Evolutionary conservation across 2,113 vertebrate species (phyloP).

Genomic region (Vireo altiloquus): DNA sequence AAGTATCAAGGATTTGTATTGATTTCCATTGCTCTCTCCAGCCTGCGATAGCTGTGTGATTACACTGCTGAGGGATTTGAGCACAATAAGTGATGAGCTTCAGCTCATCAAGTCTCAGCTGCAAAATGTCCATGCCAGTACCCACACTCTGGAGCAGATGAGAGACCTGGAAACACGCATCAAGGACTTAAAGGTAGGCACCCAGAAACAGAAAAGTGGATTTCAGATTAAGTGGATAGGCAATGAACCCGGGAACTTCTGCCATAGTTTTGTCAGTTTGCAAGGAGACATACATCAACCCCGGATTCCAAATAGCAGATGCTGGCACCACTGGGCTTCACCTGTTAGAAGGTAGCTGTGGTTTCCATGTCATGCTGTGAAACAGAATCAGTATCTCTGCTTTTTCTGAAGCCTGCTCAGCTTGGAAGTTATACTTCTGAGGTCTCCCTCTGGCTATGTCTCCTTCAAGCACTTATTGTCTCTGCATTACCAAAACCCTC

Average conservation of each 20-base stretch:
- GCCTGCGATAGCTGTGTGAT: constrained; percentile 91
- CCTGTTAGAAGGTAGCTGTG: not conserved
- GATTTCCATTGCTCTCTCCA: constrained; percentile 57
- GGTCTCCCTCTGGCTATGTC: not conserved
- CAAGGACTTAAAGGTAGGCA: constrained; percentile 81
- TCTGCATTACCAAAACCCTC: rapidly evolving
- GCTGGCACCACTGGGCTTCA: not conserved
- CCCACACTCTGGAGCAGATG: constrained; percentile 74
- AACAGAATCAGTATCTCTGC: not conserved
- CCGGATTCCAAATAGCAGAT: not conserved
- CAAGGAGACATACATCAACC: not conserved
- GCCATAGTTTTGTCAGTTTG: not conserved
- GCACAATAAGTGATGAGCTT: constrained; percentile 76
- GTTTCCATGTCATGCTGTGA: not conserved
- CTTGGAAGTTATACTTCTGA: not conserved
- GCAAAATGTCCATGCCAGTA: constrained; percentile 70
- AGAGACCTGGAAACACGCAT: constrained; percentile 78
- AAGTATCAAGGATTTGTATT: not conserved
- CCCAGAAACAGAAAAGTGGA: not conserved
- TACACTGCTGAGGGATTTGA: constrained; percentile 83
- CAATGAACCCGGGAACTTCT: not conserved
- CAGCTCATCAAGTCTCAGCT: constrained; percentile 78
- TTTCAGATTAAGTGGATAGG: not conserved
- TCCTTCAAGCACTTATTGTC: not conserved
- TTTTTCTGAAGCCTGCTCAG: not conserved